phyloP scores from a whole-genome alignment of 2,797 vertebrate genomes.

The Bufotes viridis region DNA sequence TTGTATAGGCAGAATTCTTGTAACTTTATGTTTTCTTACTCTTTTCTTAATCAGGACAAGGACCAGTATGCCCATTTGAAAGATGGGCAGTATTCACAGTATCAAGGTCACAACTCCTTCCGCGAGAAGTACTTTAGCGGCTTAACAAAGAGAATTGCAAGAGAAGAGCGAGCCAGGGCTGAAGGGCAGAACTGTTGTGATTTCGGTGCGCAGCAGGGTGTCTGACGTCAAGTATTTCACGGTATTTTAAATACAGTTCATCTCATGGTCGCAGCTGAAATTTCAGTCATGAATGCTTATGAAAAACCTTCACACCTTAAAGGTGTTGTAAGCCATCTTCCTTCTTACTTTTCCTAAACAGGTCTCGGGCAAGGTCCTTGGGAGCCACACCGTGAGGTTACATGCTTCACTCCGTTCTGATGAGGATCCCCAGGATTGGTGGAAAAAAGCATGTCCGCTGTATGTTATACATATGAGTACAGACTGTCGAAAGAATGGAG shows the following conservation, averaged over 20 bases:
- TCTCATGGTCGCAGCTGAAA: neutral
- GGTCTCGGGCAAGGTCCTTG: neutral
- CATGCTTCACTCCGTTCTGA: neutral
- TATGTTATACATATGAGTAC: neutral
- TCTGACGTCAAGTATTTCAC: neutral
- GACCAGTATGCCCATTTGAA: conserved; percentile 77
- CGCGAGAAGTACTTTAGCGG: conserved; percentile 98
- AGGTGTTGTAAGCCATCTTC: neutral
- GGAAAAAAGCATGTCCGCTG: neutral
- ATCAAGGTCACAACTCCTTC: conserved; percentile 94
- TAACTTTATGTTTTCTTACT: neutral
- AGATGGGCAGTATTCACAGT: conserved; percentile 79
- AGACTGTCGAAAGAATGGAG: neutral
- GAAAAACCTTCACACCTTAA: neutral
- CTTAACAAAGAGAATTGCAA: conserved; percentile 85
- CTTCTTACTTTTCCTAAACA: neutral
- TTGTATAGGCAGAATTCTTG: neutral
- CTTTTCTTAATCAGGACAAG: conserved; percentile 76
- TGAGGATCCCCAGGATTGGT: neutral
- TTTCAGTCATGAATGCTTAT: neutral
- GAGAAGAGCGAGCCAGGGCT: conserved; percentile 78
- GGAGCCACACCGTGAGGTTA: neutral
- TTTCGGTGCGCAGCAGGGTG: conserved; percentile 64
- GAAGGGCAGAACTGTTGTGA: conserved; percentile 66
- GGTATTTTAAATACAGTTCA: neutral